Evolutionary conservation across 2,888 invertebrate species (phyloP).

Genomic region (Ophion slaviceki): DNA sequence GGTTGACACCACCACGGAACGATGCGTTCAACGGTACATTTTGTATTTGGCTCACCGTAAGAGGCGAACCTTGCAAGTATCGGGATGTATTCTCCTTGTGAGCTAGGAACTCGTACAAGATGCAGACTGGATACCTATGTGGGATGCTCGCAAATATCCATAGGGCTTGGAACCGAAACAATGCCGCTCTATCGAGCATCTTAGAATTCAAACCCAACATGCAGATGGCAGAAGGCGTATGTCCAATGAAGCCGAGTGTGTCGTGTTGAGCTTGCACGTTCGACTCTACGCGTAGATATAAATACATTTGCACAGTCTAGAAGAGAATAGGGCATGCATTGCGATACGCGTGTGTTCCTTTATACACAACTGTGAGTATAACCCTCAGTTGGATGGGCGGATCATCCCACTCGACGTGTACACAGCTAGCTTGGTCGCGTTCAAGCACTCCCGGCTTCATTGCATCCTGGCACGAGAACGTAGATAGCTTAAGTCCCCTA

Average conservation of each 20-base stretch:
- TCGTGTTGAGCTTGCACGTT: slow-evolving; percentile 29
- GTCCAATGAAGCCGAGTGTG: slow-evolving; percentile 12
- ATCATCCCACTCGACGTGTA: slow-evolving; percentile 41
- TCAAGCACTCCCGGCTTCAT: slow-evolving; percentile 42
- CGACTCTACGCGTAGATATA: slow-evolving; percentile 4
- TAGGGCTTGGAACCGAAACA: slow-evolving; percentile 24
- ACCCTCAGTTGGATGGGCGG: slow-evolving; percentile 48
- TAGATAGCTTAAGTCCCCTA: slow-evolving; percentile 33
- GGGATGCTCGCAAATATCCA: slow-evolving; percentile 34
- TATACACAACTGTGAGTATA: slow-evolving; percentile 34
- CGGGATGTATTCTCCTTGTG: slow-evolving; percentile 20
- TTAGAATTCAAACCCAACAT: slow-evolving; percentile 4
- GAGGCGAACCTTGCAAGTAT: slow-evolving; percentile 4
- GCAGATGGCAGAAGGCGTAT: neutral
- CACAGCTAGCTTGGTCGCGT: slow-evolving; percentile 37
- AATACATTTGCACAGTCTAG: slow-evolving; percentile 3
- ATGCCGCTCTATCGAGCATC: slow-evolving; percentile 31
- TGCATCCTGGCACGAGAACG: slow-evolving; percentile 39
- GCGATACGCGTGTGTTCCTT: slow-evolving; percentile 9
- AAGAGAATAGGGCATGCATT: slow-evolving; percentile 28
- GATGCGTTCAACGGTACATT: slow-evolving; percentile 28
- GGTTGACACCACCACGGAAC: slow-evolving; percentile 12
- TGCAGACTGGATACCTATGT: slow-evolving; percentile 6
- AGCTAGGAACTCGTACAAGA: neutral
- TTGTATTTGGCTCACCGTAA: slow-evolving; percentile 14